phyloP scores from a whole-genome alignment of 2,888 invertebrate genomes.

The Pediacus dermestoides region DNA sequence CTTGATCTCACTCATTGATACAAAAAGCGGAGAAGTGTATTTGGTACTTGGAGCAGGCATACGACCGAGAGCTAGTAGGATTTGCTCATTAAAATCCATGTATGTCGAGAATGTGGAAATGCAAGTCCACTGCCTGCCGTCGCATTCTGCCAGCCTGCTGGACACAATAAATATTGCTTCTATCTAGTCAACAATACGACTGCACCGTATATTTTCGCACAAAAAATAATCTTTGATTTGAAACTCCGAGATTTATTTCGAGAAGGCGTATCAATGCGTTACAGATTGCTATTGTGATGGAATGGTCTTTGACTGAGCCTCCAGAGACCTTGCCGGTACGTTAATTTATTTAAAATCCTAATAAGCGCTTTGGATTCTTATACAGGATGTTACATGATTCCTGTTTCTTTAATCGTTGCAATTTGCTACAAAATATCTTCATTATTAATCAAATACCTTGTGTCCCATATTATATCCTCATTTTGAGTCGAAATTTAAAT shows the following conservation, averaged over 20 bases:
- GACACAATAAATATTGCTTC: constrained; percentile 50
- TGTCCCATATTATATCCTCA: no score
- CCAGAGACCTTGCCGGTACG: no score
- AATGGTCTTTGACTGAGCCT: no score
- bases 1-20: constrained; percentile 39
- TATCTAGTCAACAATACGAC: constrained; percentile 48
- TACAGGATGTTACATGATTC: no score
- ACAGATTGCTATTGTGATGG: constrained; percentile 42
- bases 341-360: no score
- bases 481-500: no score
- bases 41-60: constrained; percentile 28
- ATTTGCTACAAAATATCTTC: no score
- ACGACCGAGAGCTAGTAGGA: constrained; percentile 33
- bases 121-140: constrained; percentile 46
- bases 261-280: constrained; percentile 42
- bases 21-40: constrained; percentile 41
- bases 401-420: no score
- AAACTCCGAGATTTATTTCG: constrained; percentile 43
- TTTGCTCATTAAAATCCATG: constrained; percentile 50
- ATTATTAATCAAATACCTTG: no score
- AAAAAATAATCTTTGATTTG: constrained; percentile 47
- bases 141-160: constrained; percentile 48
- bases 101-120: constrained; percentile 51
- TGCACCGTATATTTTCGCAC: constrained; percentile 44
- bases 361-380: no score